Percentiles rank a stretch among this genome's conserved stretches.
These are phyloP conservation scores for Carabus problematicus DNA, from an alignment of 2,888 invertebrate genomes.

Conservation along the genomic window DNA sequence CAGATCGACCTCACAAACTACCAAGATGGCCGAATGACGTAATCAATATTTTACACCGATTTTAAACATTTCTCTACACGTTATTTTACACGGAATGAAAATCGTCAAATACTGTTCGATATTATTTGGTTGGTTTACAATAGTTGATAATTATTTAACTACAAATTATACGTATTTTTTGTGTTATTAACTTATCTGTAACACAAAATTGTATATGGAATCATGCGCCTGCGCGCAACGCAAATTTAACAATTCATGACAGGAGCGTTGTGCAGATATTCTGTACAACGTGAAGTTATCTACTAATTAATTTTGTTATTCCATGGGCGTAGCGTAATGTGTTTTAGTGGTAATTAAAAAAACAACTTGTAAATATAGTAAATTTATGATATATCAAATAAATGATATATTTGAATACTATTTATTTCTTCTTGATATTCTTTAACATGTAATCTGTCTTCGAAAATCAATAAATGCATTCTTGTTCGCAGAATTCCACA, in stretches of 20 bases:
- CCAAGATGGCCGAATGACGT: conserved; percentile 61
- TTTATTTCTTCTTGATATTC: too few relatives aligned
- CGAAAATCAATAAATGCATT: too few relatives aligned
- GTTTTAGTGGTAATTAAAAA: conserved; percentile 1
- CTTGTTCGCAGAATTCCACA: too few relatives aligned
- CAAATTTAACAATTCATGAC: conserved; percentile 34
- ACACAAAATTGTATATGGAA: conserved; percentile 35
- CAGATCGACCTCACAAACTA: conserved; percentile 48
- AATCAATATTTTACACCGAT: conserved; percentile 55
- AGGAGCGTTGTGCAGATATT: conserved; percentile 8
- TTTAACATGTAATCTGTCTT: too few relatives aligned
- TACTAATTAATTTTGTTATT: too few relatives aligned
- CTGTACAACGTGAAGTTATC: conserved; percentile 13
- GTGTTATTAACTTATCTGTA: conserved; percentile 28
- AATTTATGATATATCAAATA: too few relatives aligned
- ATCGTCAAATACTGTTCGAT: conserved; percentile 8
- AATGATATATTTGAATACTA: too few relatives aligned
- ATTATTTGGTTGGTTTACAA: background rate
- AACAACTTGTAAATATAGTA: background rate
- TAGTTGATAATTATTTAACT: conserved; percentile 30
- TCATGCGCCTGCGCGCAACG: conserved; percentile 31
- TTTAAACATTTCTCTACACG: conserved; percentile 46
- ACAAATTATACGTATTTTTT: conserved; percentile 36
- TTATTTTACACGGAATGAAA: conserved; percentile 12
- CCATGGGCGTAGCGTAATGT: background rate